Evolutionary conservation across 1,140 invertebrate species (phyloP).

Genomic region (Piezodorus guildinii): DNA sequence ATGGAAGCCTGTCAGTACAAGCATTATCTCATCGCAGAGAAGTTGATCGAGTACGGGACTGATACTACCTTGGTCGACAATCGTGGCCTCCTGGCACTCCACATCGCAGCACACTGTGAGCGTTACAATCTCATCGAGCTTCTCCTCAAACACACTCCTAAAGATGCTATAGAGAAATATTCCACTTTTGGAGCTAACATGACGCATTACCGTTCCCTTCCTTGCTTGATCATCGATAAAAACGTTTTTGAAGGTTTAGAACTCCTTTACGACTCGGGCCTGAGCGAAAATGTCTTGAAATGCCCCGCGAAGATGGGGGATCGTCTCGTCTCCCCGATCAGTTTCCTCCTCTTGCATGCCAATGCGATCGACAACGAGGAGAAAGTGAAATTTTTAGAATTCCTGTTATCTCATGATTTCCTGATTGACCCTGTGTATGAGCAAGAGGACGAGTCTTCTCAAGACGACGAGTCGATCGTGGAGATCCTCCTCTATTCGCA

Average conservation of each 20-base stretch:
- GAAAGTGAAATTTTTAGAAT: slow-evolving; percentile 19
- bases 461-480: background rate
- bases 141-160: slow-evolving; percentile 16
- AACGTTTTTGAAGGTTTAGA: slow-evolving; percentile 16
- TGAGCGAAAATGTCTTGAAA: slow-evolving; percentile 10
- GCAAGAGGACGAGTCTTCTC: background rate
- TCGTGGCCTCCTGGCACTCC: slow-evolving; percentile 14
- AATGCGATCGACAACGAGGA: background rate
- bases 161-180: slow-evolving; percentile 15
- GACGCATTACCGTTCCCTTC: slow-evolving; percentile 4
- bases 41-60: slow-evolving; percentile 12
- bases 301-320: slow-evolving; percentile 19
- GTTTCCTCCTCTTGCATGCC: slow-evolving; percentile 13
- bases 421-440: slow-evolving; percentile 12
- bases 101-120: slow-evolving; percentile 19
- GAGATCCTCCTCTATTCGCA: background rate
- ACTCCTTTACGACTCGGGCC: slow-evolving; percentile 5
- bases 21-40: slow-evolving; percentile 15
- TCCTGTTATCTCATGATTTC: slow-evolving; percentile 12
- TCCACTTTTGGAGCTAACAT: background rate
- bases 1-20: slow-evolving; percentile 22
- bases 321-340: slow-evolving; percentile 13
- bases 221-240: slow-evolving; percentile 18
- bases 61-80: slow-evolving; percentile 17
- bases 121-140: slow-evolving; percentile 13